A percentile compares a stretch with the other conserved stretches of the same genome.
Conservation (phyloP, 2,113 vertebrate genomes). For the Daubentonia madagascariensis region DNA sequence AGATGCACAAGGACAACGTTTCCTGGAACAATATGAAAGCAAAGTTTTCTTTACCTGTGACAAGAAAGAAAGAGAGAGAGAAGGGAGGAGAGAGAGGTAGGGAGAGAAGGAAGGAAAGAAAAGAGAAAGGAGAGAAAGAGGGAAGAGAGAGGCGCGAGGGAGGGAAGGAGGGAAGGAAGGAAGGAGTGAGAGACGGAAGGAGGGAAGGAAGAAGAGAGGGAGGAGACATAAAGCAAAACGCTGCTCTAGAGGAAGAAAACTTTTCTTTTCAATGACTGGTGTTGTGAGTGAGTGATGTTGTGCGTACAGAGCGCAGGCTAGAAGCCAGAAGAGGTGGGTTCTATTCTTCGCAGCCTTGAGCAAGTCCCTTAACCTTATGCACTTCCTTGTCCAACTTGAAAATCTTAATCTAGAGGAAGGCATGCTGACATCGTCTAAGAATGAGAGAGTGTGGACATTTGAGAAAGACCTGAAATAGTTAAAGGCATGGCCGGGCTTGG, state of each 20-base stretch:
- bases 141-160: background rate
- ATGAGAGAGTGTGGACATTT: background rate
- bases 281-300: background rate
- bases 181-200: background rate
- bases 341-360: background rate
- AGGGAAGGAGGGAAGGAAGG: no score
- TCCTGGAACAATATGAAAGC: no score
- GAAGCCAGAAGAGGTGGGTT: background rate
- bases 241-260: background rate
- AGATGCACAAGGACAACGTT: background rate
- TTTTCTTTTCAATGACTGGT: background rate
- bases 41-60: no score
- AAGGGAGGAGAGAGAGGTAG: background rate
- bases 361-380: background rate
- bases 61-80: background rate
- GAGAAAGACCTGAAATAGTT: constrained; percentile 83
- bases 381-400: constrained; percentile 15
- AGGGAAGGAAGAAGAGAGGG: background rate
- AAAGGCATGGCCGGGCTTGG: constrained; percentile 85
- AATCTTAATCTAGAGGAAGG: background rate
- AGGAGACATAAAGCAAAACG: background rate
- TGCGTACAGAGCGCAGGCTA: background rate
- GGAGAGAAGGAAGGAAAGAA: no score
- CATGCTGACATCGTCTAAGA: background rate
- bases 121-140: background rate